Base-by-base conservation (phyloP, 2,888 invertebrate species). In the Melitaea athalia region DNA sequence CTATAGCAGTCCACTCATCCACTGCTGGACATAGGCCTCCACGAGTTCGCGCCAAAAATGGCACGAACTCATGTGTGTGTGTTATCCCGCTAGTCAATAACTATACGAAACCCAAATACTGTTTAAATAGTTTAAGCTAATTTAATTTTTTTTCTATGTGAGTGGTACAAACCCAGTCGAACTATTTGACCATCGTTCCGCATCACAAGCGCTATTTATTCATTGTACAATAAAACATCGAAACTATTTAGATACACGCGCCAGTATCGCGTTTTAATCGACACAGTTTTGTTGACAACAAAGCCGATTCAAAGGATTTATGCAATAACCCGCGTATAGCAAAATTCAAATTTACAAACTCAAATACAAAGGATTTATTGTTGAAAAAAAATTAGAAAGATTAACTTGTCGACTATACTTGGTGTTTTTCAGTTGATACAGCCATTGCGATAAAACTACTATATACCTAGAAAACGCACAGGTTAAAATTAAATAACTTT, bases 231-330 rank as follows among this genome's bases (percentile, higher is more conserved):
- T 33, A 55, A 33, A 55, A 55, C 14, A 55, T 38, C 55, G 33
- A 55, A 33, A 55, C 17, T 33, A 55, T 33, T 55, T 55, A 33
- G 55, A 55, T 55, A 55, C 55, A 0, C 38, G n/a, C 33, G 33
- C 31, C 33, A 55, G 31, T 38, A 55, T 55, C 55, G 33, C 55
- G 55, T 33, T 55, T 55, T 14, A 55, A 55, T 33, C 55, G 55
- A 33, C 8, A 3, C 14, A 55, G 55, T 38, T 55, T 55, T 33
- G 33, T n/a, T 7, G 55, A 55, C 33, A 33, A 55, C 33, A 55
- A 55, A 55, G 55, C 55, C 55, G 55, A 55, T 55, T 1, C 12
- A 55, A 10, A 55, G 33, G 55, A 55, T 55, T 55, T 38, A 55
- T 55, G 14, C 38, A n/a, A 33, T 12, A 33, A 12, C 38, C n/a